phyloP scores from a whole-genome alignment of 2,113 vertebrate species.

The Glaucidium brasilianum region DNA sequence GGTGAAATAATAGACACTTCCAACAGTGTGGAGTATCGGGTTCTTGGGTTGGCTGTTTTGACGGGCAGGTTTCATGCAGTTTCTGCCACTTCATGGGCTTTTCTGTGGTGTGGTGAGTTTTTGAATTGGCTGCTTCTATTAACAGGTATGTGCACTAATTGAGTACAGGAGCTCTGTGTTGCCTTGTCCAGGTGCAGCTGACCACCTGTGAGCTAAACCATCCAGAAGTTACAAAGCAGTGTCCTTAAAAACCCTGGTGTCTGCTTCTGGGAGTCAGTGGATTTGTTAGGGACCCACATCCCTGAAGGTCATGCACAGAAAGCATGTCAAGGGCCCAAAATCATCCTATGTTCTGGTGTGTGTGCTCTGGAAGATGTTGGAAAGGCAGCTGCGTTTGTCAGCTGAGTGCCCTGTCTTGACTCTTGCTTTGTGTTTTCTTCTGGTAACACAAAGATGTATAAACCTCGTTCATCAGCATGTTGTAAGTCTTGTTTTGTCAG shows the following conservation, averaged over 20 bases:
- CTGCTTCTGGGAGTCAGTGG: neutral
- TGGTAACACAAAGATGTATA: neutral
- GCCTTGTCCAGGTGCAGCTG: neutral
- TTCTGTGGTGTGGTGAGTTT: neutral
- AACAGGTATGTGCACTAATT: neutral
- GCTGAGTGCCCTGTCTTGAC: neutral
- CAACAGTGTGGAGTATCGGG: neutral
- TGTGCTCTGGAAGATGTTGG: neutral
- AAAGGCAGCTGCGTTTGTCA: neutral
- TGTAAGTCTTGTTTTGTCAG: neutral
- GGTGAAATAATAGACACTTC: neutral
- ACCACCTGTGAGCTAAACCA: neutral
- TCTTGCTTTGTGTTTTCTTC: neutral
- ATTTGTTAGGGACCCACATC: neutral
- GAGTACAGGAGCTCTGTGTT: neutral
- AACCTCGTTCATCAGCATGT: neutral
- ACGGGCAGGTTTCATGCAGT: neutral
- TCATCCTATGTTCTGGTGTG: fast-evolving
- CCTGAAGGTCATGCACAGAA: neutral
- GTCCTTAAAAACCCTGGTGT: neutral
- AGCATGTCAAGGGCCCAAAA: neutral
- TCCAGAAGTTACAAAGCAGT: neutral
- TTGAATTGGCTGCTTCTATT: neutral
- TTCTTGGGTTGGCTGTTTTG: neutral
- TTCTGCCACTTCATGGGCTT: neutral